A percentile compares a stretch with the other conserved stretches of the same genome.
Evolutionary conservation across 2,797 vertebrate species (phyloP).

Genomic region (Alouatta caraya): DNA sequence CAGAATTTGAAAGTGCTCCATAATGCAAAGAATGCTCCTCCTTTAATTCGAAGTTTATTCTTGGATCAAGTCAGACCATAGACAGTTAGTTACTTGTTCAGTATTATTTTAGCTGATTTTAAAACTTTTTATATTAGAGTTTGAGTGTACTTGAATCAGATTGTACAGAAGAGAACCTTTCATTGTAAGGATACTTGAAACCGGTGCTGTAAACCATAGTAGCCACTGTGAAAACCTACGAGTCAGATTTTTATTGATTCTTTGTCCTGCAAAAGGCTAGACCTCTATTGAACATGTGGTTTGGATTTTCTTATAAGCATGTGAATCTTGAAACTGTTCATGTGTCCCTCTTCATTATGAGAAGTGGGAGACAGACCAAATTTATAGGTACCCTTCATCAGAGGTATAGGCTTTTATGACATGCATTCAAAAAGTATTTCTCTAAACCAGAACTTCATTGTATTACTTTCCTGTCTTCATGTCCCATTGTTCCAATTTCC

Average conservation of each 20-base stretch:
- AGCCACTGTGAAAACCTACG: not conserved
- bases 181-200: not conserved
- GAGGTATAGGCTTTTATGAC: not conserved
- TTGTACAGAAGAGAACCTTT: not conserved
- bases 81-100: not conserved
- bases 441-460: not conserved
- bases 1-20: not conserved
- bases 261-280: not conserved
- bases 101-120: constrained; percentile 9
- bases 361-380: not conserved
- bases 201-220: not conserved
- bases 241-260: not conserved
- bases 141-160: not conserved
- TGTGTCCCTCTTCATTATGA: not conserved
- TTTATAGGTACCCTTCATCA: not conserved
- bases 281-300: not conserved
- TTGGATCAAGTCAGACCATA: not conserved
- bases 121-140: not conserved
- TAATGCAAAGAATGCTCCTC: not conserved
- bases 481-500: not conserved
- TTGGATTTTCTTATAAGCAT: not conserved
- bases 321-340: not conserved
- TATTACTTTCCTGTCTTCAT: not conserved
- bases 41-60: not conserved
- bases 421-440: not conserved